phyloP scores from a whole-genome alignment of 2,113 vertebrate genomes.

The Protobothrops flavoviridis region DNA sequence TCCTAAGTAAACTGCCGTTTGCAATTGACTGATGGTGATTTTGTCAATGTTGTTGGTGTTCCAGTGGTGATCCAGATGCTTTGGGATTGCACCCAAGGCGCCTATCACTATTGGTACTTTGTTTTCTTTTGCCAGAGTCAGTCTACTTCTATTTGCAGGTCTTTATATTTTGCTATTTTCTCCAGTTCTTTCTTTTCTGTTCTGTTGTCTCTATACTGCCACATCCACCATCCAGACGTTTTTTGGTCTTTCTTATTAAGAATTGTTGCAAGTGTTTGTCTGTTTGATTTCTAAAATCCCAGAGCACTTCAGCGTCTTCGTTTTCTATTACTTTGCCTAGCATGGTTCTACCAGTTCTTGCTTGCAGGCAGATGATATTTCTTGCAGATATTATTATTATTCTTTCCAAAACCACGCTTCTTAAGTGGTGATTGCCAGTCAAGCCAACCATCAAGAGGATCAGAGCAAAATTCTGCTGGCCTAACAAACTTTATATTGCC shows the following conservation, averaged over 20 bases:
- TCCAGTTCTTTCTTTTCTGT: not conserved
- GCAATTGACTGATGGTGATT: not conserved
- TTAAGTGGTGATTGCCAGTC: not conserved
- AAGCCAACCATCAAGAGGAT: not conserved
- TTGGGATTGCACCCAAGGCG: not conserved
- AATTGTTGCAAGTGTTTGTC: not conserved
- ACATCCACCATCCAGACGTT: not conserved
- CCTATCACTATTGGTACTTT: not conserved
- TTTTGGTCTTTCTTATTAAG: not conserved
- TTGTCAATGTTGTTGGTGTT: not conserved
- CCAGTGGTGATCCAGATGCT: not conserved
- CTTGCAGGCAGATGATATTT: not conserved
- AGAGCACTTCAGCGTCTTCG: not conserved
- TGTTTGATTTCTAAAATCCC: not conserved
- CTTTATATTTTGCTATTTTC: not conserved
- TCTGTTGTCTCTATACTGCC: not conserved
- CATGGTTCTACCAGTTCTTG: not conserved
- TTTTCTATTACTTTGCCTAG: not conserved
- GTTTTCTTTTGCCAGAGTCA: not conserved
- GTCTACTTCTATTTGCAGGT: not conserved
- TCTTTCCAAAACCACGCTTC: not conserved
- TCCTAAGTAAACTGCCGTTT: not conserved
- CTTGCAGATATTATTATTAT: not conserved
- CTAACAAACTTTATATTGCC: no score
- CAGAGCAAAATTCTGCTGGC: not conserved